Evolutionary conservation across 2,888 invertebrate genomes (phyloP).

Genomic region (Branchellion lobata): DNA sequence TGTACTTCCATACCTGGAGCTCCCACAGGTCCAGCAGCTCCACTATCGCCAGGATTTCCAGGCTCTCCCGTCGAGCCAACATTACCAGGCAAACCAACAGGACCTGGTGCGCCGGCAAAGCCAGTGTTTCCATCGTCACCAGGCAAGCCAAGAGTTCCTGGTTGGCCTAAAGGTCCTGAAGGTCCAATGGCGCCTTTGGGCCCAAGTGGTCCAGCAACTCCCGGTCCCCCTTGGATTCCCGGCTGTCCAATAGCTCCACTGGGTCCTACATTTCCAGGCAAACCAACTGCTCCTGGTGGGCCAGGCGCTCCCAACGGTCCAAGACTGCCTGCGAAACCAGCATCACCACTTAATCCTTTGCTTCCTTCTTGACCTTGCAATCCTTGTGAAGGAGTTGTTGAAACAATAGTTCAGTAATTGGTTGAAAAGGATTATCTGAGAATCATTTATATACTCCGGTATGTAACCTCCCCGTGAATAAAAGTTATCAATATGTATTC

Average conservation of each 20-base stretch:
- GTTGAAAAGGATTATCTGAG: no score
- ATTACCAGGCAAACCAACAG: slow-evolving; percentile 36
- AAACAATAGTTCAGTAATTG: no score
- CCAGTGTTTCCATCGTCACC: slow-evolving; percentile 42
- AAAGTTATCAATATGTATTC: no score
- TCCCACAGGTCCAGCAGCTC: not conserved
- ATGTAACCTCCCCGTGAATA: no score
- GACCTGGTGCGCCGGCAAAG: slow-evolving; percentile 43
- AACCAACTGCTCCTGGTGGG: slow-evolving; percentile 2
- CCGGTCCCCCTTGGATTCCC: not conserved
- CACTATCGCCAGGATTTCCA: not conserved
- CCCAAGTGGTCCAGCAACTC: not conserved
- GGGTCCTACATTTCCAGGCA: not conserved
- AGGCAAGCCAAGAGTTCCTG: slow-evolving; percentile 11
- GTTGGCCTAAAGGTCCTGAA: slow-evolving; percentile 26
- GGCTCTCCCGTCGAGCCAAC: not conserved
- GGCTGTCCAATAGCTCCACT: not conserved
- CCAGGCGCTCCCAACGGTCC: slow-evolving; percentile 28
- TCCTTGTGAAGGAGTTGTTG: no score
- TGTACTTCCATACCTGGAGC: not conserved
- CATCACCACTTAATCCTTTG: slow-evolving; percentile 16
- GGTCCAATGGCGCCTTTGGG: slow-evolving; percentile 32
- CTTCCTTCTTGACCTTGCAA: slow-evolving; percentile 11
- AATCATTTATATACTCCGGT: no score
- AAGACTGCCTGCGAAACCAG: slow-evolving; percentile 26